Evolutionary conservation across 2,888 invertebrate species (phyloP).

Genomic region (Ceraclea dissimilis): DNA sequence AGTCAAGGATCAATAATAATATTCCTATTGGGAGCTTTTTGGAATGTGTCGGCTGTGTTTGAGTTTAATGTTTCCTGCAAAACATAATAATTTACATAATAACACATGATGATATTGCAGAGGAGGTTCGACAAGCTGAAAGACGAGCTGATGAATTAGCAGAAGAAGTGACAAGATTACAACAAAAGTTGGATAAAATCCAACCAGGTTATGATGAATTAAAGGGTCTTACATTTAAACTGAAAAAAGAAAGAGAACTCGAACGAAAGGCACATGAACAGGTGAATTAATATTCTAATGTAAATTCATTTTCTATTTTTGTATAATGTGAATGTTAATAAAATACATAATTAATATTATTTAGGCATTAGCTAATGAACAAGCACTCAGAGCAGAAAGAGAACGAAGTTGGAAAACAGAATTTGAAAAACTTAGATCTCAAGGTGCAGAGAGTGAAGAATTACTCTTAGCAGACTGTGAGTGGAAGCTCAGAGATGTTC

Average conservation of each 20-base stretch:
- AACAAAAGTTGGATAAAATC: conserved; percentile 39
- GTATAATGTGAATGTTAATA: too few species aligned
- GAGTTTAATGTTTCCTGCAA: neutral
- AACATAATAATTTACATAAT: too few species aligned
- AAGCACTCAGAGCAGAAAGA: conserved; percentile 58
- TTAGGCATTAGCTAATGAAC: conserved; percentile 52
- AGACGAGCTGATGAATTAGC: conserved; percentile 39
- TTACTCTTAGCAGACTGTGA: conserved; percentile 72
- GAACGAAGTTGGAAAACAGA: conserved; percentile 62
- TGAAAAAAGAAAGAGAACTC: conserved; percentile 18
- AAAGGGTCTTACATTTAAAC: conserved; percentile 36
- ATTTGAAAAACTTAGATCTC: conserved; percentile 60
- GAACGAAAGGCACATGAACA: conserved; percentile 19
- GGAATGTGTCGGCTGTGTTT: too few species aligned
- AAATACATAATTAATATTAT: conserved; percentile 18
- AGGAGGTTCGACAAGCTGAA: conserved; percentile 33
- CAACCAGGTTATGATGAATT: conserved; percentile 35
- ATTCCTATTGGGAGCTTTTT: neutral
- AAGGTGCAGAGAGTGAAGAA: conserved; percentile 64
- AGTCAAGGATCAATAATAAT: neutral
- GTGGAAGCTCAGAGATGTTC: conserved; percentile 74
- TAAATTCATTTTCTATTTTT: conserved; percentile 32
- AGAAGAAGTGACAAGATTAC: conserved; percentile 39
- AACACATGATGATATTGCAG: conserved; percentile 5
- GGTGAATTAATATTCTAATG: conserved; percentile 6